A percentile compares a stretch with the other conserved stretches of the same genome.
These are phyloP conservation scores for Triops cancriformis DNA, from an alignment of 1,140 invertebrate species.

Conservation along the genomic window DNA sequence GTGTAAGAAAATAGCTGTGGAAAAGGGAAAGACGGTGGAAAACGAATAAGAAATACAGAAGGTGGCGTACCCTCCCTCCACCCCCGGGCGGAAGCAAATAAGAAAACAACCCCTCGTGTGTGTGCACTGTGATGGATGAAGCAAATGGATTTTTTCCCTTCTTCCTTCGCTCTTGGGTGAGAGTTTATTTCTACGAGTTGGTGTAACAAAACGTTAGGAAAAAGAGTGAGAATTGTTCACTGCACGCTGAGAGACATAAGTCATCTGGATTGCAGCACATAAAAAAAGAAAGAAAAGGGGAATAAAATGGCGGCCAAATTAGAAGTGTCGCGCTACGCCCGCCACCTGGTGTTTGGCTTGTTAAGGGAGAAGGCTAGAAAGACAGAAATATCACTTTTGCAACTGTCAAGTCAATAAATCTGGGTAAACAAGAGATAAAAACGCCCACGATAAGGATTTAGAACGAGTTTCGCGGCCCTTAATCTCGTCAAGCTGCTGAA, in stretches of 20 bases:
- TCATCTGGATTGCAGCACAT: not conserved
- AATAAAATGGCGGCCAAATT: too few species aligned
- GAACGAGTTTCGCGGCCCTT: too few species aligned
- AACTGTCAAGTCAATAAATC: not conserved
- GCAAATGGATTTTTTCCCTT: not conserved
- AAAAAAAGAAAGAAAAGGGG: not conserved
- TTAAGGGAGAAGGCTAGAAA: not conserved
- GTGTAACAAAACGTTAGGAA: not conserved
- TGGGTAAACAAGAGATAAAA: not conserved
- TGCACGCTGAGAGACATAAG: not conserved
- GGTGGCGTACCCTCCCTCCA: not conserved
- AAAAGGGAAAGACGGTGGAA: not conserved
- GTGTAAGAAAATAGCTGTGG: not conserved
- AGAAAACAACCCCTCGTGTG: too few species aligned
- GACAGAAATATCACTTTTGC: not conserved
- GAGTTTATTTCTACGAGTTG: not conserved
- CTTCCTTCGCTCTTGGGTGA: not conserved
- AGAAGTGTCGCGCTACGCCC: too few species aligned
- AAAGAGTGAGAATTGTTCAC: not conserved
- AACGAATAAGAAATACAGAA: not conserved
- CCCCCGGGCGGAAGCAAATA: too few species aligned
- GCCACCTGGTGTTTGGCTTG: too few species aligned
- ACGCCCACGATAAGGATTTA: too few species aligned
- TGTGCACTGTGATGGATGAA: not conserved
- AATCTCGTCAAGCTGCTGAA: too few species aligned